Evolutionary conservation across 2,888 invertebrate genomes (phyloP), one percentile per base, ranked within the genome.

Genomic region (Trachelus iudaicus): DNA sequence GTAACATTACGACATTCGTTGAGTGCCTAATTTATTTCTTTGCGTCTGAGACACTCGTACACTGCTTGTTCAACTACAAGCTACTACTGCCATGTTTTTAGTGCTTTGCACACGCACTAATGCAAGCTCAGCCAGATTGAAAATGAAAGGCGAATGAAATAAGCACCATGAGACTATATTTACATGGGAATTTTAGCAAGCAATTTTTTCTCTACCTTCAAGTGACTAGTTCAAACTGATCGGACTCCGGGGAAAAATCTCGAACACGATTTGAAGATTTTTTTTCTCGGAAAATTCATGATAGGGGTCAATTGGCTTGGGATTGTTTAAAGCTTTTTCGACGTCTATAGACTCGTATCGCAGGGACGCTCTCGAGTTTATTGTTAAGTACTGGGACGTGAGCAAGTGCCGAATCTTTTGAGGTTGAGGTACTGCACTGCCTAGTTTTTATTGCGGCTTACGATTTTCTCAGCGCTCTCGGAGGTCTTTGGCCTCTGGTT

Each of bases 401-500:
- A 23, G 56, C 23, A 23, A 23, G 56, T 56, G 23, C 56, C 56
- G 23, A 56, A 56, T 56, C 2, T 56, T 56, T 56, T 23, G 56
- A 56, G 56, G 56, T 56, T 56, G 23, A 56, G 56, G 56, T 23
- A 56, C 56, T 40, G 40, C 40, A 40, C 15, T 56, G 3, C 23
- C 23, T 23, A 56, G 15, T 56, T 23, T 56, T 23, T 23, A 23
- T 56, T 56, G 23, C 56, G 56, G 23, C 56, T 56, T 56, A 56
- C 56, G 56, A 56, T 56, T 56, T 56, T 9, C 56, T 56, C 23
- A 23, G 23, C 23, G 56, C 56, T 23, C 40, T 40, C 56, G 9
- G 84, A 79, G 85, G 85, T 85, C 85, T 85, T 85, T 83, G 85
- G 85, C 82, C 85, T 23, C 56, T 56, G 83, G 87, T 86, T 88